A percentile compares a stretch with the other conserved stretches of the same genome.
phyloP scores from a whole-genome alignment of 1,140 invertebrate species.

The Arctopsyche grandis region DNA sequence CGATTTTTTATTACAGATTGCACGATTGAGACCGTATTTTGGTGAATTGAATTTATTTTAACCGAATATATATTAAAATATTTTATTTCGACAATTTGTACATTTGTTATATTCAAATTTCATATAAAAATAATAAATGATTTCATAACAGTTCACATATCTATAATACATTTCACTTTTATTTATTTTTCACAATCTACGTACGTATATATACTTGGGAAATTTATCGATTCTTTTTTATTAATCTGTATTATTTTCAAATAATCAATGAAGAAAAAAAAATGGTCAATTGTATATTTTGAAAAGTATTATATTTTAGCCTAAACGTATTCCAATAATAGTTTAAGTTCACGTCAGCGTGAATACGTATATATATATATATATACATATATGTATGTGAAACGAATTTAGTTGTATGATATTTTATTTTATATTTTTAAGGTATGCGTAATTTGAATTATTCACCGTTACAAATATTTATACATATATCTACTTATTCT shows the following conservation, averaged over 20 bases:
- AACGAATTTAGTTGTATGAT: not conserved
- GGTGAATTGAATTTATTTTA: not conserved
- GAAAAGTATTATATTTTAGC: not conserved
- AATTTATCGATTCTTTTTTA: too few species aligned
- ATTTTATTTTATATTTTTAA: not conserved
- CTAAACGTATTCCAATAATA: not conserved
- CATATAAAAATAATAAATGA: too few species aligned
- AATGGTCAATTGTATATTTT: constrained; percentile 1
- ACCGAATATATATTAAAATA: too few species aligned
- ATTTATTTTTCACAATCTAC: too few species aligned
- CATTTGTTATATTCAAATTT: too few species aligned
- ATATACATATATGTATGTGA: not conserved
- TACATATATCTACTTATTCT: not conserved
- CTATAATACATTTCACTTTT: too few species aligned
- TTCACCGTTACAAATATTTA: not conserved
- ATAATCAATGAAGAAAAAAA: not conserved
- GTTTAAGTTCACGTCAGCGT: too few species aligned
- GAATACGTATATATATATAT: not conserved
- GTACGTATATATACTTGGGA: too few species aligned
- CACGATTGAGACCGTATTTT: not conserved
- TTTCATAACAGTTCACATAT: too few species aligned
- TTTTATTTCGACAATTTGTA: too few species aligned
- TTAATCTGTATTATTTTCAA: not conserved
- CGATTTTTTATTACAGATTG: not conserved
- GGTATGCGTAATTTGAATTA: not conserved